These are phyloP conservation scores for Bolinopsis microptera DNA, from an alignment of 37 sponge, comb jelly and placozoan genomes.

Conservation along the genomic window DNA sequence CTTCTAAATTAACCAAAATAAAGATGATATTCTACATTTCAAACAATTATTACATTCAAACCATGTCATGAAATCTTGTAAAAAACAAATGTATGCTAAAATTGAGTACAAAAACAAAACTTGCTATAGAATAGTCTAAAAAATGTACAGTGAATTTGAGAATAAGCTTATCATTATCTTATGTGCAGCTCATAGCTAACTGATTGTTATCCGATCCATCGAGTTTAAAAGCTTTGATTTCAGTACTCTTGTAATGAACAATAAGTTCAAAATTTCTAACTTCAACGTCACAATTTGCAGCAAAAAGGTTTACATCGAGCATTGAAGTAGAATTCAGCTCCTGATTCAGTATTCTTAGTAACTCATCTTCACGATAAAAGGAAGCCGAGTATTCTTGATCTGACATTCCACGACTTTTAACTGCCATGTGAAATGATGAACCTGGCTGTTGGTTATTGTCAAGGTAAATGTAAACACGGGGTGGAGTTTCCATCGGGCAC, in stretches of 20 bases:
- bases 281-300: not conserved
- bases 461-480: not conserved
- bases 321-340: not conserved
- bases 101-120: not conserved
- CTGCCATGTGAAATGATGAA: not conserved
- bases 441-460: not conserved
- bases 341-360: not conserved
- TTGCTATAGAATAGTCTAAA: not conserved
- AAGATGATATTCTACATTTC: no score
- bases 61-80: not conserved
- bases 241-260: not conserved
- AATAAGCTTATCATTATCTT: not conserved
- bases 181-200: no score
- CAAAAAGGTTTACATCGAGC: not conserved
- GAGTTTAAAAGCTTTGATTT: not conserved
- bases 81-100: not conserved
- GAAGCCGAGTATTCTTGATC: not conserved
- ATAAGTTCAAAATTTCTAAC: not conserved
- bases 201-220: not conserved
- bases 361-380: not conserved
- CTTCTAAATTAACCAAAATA: no score
- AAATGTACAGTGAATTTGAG: not conserved
- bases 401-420: not conserved
- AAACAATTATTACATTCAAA: not conserved
- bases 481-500: not conserved